These are phyloP conservation scores for Brachionus rotundiformis DNA, from an alignment of 1,140 invertebrate species.

Conservation along the genomic window DNA sequence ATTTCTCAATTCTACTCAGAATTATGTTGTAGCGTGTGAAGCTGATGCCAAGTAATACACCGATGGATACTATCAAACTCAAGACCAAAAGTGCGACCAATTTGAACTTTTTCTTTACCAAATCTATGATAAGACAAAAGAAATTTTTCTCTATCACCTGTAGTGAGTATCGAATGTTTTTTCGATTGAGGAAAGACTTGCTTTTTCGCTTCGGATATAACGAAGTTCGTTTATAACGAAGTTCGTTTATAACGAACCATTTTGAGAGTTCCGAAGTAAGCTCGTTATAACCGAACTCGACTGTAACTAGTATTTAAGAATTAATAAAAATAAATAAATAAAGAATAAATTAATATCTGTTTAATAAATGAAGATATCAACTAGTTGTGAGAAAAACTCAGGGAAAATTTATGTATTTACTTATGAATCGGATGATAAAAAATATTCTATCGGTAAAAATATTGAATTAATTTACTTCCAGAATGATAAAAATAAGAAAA, in stretches of 20 bases:
- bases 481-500: conserved; percentile 11
- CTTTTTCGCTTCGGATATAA: conserved; percentile 20
- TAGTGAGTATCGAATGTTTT: background rate
- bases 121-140: background rate
- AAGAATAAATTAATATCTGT: background rate
- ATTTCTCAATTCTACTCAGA: background rate
- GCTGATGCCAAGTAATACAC: background rate
- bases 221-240: too few relatives aligned
- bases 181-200: background rate
- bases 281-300: too few relatives aligned
- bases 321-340: background rate
- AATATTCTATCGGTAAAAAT: background rate
- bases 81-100: background rate
- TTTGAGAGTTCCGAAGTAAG: too few relatives aligned
- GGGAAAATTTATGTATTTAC: background rate
- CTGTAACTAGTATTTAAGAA: background rate
- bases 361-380: background rate
- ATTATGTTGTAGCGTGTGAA: background rate
- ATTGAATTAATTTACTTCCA: conserved; percentile 5
- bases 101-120: conserved; percentile 2
- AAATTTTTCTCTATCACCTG: conserved; percentile 4
- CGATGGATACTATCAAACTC: background rate
- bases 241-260: too few relatives aligned
- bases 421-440: background rate
- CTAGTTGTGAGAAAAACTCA: background rate